A percentile compares a stretch with the other conserved stretches of the same genome.
Evolutionary conservation across 2,888 invertebrate species (phyloP).

Genomic region (Mesorhabditis spiculigera): DNA sequence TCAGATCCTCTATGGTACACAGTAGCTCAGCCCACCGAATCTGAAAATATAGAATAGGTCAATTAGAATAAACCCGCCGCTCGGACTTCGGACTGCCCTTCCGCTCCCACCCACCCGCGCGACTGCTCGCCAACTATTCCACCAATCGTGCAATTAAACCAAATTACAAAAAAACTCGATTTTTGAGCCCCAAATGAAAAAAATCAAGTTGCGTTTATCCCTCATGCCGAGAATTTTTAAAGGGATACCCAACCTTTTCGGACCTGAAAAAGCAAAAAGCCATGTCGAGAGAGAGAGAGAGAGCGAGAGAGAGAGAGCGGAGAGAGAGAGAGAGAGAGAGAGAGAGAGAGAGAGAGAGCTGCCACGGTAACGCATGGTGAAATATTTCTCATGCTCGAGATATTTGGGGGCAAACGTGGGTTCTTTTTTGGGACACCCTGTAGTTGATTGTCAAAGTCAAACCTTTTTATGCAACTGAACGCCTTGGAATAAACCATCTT

Average conservation of each 20-base stretch:
- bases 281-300: background rate
- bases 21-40: background rate
- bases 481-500: constrained; percentile 16
- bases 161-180: too few relatives aligned
- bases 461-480: constrained; percentile 16
- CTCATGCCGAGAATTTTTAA: background rate
- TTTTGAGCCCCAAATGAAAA: too few relatives aligned
- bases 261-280: too few relatives aligned
- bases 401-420: background rate
- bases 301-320: background rate
- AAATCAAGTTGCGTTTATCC: too few relatives aligned
- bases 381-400: constrained; percentile 9
- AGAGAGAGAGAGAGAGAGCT: constrained; percentile 1
- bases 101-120: too few relatives aligned
- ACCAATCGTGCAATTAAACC: too few relatives aligned
- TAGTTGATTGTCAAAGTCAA: constrained; percentile 12
- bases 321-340: background rate
- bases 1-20: background rate
- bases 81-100: too few relatives aligned
- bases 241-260: too few relatives aligned
- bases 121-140: too few relatives aligned
- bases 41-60: constrained; percentile 1
- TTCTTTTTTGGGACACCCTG: background rate
- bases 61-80: background rate
- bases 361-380: constrained; percentile 13